These are phyloP conservation scores for Seriola aureovittata DNA, from an alignment of 2,113 vertebrate species.

Conservation along the genomic window DNA sequence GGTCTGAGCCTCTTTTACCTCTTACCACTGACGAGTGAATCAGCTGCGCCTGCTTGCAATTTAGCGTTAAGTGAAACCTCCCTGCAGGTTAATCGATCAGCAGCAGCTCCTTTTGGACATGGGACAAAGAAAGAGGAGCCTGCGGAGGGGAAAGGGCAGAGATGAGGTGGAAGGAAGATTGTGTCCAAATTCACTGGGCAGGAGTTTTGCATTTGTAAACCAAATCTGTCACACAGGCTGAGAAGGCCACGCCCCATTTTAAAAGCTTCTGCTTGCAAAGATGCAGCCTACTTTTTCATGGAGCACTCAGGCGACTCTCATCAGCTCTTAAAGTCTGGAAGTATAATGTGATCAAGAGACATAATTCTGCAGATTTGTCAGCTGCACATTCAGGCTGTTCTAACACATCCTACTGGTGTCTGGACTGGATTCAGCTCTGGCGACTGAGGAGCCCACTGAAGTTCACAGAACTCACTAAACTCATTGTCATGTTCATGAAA, in stretches of 20 bases:
- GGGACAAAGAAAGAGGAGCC: not conserved
- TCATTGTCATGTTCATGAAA: no score
- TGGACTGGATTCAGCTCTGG: no score
- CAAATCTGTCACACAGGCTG: not conserved
- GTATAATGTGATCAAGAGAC: no score
- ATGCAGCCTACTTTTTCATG: not conserved
- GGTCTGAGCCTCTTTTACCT: not conserved
- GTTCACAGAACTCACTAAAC: no score
- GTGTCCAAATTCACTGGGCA: not conserved
- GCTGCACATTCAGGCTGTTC: no score
- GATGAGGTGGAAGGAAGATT: not conserved
- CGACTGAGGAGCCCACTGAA: no score
- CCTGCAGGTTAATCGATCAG: conserved; percentile 2
- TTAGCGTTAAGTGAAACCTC: conserved; percentile 11
- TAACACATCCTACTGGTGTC: no score
- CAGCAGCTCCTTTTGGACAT: not conserved
- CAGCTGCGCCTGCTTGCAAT: conserved; percentile 6
- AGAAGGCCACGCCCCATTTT: not conserved
- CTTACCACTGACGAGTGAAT: conserved; percentile 1
- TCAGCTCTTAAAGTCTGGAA: no score
- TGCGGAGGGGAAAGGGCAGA: not conserved
- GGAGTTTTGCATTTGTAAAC: not conserved
- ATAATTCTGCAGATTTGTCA: no score
- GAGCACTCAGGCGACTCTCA: no score
- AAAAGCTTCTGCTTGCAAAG: not conserved